Base-by-base conservation (phyloP, 2,113 vertebrate genomes). In the Enhydra lutris region DNA sequence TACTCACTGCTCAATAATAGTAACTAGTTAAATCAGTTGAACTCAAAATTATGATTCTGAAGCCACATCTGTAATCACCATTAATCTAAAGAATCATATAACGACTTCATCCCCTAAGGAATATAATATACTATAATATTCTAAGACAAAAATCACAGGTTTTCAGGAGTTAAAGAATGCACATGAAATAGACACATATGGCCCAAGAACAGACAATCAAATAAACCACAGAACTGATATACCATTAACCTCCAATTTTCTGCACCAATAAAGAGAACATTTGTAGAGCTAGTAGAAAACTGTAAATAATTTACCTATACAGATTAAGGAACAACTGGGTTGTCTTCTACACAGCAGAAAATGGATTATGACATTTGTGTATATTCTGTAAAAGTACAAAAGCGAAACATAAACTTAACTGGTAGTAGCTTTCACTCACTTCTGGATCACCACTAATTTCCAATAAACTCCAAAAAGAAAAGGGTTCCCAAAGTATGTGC, bases 51-150 rank as follows among this genome's bases (percentile, higher is more conserved):
- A 55, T 14, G 57, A 89, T 57, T 91, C 57, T 89, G 50, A 89
- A 95, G 12, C 65, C 85, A 94, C 26, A 89, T 26, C 90, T n/a
- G 29, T 26, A 85, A 83, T 97, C 23, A 91, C 4, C 45, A 97
- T 67, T 84, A 91, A 97, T 47, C 11, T 74, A 96, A 97, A 95
- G 67, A 89, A 95, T 50, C 29, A 78, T 29, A 86, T 57, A 36
- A 50, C 45, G 26, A 69, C 45, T 14, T 74, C 69, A 95, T 55
- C 50, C 10, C 52, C 36, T 71, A 17, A 87, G 76, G 15, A 93
- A 93, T 78, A 74, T 39, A 93, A 93, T 87, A 74, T n/a, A 89
- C 82, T 73, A 55, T 20, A 47, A 85, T 39, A 50, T 3, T 82
- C 67, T 84, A 95, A 89, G 69, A 95, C 52, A 94, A 52, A 91